Evolutionary conservation across 2,888 invertebrate species (phyloP), one percentile per base, ranked within the genome.

Genomic region (Ectropis crepuscularia): DNA sequence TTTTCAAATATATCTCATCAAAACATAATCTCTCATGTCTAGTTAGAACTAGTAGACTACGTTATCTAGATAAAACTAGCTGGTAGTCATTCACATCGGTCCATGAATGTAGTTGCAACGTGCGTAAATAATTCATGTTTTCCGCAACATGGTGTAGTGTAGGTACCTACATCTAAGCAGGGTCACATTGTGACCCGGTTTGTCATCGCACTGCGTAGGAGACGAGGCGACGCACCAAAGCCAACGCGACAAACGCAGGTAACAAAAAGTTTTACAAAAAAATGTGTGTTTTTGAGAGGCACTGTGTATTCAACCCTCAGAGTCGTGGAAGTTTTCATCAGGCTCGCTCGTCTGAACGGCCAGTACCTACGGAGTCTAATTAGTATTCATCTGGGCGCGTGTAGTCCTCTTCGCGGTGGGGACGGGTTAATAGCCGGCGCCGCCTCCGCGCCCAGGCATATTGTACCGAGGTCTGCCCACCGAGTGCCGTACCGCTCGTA

Each of bases 301-400:
- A 49, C 28, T 38, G 48, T 12, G 57, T 63, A 63, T 62, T 58
- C 59, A 60, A 69, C 65, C 69, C 65, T 67, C 62, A 58, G 48
- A 46, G 48, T 50, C 41, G 62, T 69, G 69, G 72, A 73, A 74
- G 67, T 75, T 76, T 78, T 74, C 69, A 60, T 65, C 57, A 67
- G 67, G 65, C 70, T 67, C 70, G 63, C 68, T 73, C 67, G 63
- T 59, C 46, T 63, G 53, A 63, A 48, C 60, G 39, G 77, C 78
- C 75, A 78, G 87, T 88, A 87, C 85, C 84, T 86, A 87, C 86
- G 81, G 78, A 83, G 83, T 85, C 89, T 92, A 89, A 92, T 92
- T 92, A 91, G 91, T 92, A 92, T 92, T 92, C 92, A 92, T 90
- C 88, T 88, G 89, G 87, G 90, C 90, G 89, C 90, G 89, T 90